Evolutionary conservation across 2,888 invertebrate species (phyloP).

Genomic region (Nymphalis urticae): DNA sequence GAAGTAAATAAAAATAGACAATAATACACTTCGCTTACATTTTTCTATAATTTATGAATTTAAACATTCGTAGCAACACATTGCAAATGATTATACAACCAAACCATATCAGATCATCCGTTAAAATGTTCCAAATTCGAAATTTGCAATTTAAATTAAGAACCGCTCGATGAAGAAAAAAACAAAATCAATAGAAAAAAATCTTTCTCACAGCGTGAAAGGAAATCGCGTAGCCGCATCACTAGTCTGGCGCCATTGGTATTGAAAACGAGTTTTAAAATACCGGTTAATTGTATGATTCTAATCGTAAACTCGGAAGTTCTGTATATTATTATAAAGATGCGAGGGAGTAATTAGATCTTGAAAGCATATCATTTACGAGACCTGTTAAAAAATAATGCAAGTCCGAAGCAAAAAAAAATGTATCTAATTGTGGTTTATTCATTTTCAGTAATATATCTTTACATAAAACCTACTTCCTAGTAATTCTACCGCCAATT

Average conservation of each 20-base stretch:
- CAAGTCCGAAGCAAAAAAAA: neutral
- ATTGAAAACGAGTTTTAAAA: conserved; percentile 5
- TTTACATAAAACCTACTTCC: too few relatives aligned
- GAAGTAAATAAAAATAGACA: too few relatives aligned
- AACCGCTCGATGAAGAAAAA: neutral
- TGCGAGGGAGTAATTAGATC: conserved; percentile 23
- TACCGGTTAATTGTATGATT: conserved; percentile 10
- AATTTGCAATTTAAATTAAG: conserved; percentile 23
- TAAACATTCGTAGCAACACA: too few relatives aligned
- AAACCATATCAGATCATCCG: neutral
- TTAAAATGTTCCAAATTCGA: neutral
- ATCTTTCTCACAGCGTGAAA: conserved; percentile 35
- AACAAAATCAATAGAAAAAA: conserved; percentile 20
- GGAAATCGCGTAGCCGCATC: conserved; percentile 33
- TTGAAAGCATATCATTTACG: conserved; percentile 4
- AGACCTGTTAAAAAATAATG: neutral
- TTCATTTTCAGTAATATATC: too few relatives aligned
- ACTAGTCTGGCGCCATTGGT: conserved; percentile 36
- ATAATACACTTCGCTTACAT: too few relatives aligned
- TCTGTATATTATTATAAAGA: conserved; percentile 21
- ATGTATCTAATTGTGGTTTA: too few relatives aligned
- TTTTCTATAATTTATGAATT: too few relatives aligned
- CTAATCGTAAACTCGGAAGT: conserved; percentile 23
- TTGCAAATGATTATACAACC: neutral
- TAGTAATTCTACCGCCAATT: too few relatives aligned